Evolutionary conservation across 2,113 vertebrate species (phyloP).

Genomic region (Ariopsis seemanni): DNA sequence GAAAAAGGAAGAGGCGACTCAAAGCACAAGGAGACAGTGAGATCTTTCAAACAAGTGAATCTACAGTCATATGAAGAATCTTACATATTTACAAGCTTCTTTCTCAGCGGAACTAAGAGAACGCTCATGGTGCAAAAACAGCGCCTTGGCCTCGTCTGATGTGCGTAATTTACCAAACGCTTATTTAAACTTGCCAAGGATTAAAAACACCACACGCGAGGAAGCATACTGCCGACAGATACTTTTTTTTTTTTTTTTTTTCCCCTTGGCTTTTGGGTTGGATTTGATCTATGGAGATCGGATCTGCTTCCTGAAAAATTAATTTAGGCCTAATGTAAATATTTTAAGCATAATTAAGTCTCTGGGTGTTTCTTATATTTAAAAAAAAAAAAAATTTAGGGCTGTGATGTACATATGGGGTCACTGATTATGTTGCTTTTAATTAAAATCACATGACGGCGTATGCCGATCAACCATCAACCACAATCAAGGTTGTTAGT

Average conservation of each 20-base stretch:
- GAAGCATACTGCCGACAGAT: background rate
- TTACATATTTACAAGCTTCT: slow-evolving; percentile 16
- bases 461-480: background rate
- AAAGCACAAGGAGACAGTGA: background rate
- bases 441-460: no score
- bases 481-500: no score
- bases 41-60: slow-evolving; percentile 5
- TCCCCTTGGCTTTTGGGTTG: background rate
- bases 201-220: background rate
- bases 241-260: background rate
- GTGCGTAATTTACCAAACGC: background rate
- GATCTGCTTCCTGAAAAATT: background rate
- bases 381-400: no score
- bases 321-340: background rate
- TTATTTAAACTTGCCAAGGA: slow-evolving; percentile 6
- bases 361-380: background rate
- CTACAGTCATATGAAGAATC: background rate
- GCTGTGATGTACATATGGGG: no score
- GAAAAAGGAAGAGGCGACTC: background rate
- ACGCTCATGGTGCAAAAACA: background rate
- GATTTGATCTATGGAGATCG: background rate
- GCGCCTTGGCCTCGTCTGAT: background rate
- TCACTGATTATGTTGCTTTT: no score
- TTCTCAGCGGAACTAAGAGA: slow-evolving; percentile 3
- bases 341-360: background rate